Conservation (phyloP, 1,140 invertebrate species). For the Eupristina koningsbergeri region DNA sequence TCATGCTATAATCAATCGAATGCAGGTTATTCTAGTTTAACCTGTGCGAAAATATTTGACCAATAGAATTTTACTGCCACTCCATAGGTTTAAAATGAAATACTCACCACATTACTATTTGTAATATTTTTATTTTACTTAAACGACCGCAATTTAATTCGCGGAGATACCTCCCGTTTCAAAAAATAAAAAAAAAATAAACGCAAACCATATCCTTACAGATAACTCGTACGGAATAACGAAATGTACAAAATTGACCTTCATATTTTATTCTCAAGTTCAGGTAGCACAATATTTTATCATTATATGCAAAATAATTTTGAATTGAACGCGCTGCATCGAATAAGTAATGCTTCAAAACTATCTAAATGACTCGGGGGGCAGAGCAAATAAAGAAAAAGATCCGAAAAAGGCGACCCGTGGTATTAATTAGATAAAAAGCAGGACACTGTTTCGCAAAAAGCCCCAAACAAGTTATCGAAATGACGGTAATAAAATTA, state of each 20-base stretch:
- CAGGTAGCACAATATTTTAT: background rate
- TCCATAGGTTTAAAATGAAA: background rate
- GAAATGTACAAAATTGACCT: background rate
- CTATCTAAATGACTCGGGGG: background rate
- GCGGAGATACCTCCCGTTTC: background rate
- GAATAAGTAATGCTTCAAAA: background rate
- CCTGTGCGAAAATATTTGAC: background rate
- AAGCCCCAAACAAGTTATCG: conserved; percentile 33
- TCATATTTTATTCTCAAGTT: background rate
- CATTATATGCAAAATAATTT: background rate
- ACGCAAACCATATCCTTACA: background rate
- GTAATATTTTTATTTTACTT: background rate
- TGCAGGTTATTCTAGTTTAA: conserved; percentile 4
- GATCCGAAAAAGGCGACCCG: background rate
- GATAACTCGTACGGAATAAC: background rate
- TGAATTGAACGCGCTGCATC: background rate
- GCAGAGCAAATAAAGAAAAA: background rate
- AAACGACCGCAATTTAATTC: background rate
- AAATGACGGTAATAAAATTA: conserved; percentile 42
- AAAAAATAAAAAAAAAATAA: background rate
- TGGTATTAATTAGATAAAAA: conserved; percentile 44
- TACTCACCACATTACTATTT: background rate
- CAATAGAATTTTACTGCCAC: background rate
- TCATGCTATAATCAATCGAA: background rate
- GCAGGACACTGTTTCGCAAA: conserved; percentile 19